A percentile compares a stretch with the other conserved stretches of the same genome.
These are phyloP conservation scores for Ormyrus nitidulus DNA, from an alignment of 2,888 invertebrate species.

Conservation along the genomic window DNA sequence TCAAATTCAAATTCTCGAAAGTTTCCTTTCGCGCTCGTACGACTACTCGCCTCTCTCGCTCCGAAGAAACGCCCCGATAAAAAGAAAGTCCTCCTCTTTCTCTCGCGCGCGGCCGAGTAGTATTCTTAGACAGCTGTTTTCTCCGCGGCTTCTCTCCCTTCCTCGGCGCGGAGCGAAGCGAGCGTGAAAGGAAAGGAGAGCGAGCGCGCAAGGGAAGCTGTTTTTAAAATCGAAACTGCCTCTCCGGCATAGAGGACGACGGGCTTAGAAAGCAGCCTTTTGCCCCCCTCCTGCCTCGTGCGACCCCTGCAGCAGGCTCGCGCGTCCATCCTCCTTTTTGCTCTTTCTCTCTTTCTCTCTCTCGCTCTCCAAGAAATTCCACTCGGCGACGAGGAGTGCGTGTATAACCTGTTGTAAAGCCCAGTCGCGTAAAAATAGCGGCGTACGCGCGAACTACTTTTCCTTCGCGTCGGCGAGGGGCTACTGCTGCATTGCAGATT, in stretches of 20 bases:
- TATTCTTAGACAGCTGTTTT: constrained; percentile 67
- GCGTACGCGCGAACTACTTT: constrained; percentile 57
- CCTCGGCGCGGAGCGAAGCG: constrained; percentile 12
- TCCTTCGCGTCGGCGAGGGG: constrained; percentile 48
- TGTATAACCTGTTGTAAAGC: constrained; percentile 70
- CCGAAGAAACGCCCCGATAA: constrained; percentile 49
- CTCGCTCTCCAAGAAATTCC: constrained; percentile 60
- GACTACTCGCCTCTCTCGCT: too few species aligned
- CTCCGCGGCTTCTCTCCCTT: constrained; percentile 39
- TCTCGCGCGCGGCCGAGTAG: constrained; percentile 41
- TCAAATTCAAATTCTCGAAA: constrained; percentile 38
- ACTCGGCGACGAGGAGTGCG: constrained; percentile 55
- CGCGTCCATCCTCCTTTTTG: not conserved
- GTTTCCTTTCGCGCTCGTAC: not conserved
- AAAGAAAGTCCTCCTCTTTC: constrained; percentile 60
- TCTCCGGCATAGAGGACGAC: constrained; percentile 47
- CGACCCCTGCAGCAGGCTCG: constrained; percentile 15
- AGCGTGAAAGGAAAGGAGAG: constrained; percentile 58
- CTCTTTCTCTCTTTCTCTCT: constrained; percentile 44
- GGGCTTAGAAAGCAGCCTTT: constrained; percentile 55
- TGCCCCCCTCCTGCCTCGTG: not conserved
- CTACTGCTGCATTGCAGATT: constrained; percentile 57
- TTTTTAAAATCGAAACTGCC: constrained; percentile 64
- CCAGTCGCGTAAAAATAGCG: constrained; percentile 71
- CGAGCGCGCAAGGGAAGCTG: constrained; percentile 63